Evolutionary conservation across 37 sponge, comb jelly and placozoan species (phyloP).

Genomic region (Cladorhizidae sp.): DNA sequence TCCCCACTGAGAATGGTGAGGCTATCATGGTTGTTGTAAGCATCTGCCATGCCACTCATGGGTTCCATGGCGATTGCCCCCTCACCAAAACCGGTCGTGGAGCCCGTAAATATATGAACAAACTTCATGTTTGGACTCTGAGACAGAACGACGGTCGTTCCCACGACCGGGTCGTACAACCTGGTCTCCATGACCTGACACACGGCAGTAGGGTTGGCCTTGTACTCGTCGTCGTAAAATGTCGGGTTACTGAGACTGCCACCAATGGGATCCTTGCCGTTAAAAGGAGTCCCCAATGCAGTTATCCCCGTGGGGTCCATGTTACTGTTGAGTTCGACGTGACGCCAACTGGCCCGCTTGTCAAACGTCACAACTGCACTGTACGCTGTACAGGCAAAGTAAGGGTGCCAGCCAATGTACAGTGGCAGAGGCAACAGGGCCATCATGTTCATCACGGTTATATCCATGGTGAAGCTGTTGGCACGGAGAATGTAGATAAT

Average conservation of each 20-base stretch:
- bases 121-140: slow-evolving; percentile 58
- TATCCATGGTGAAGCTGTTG: slow-evolving; percentile 24
- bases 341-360: slow-evolving; percentile 49
- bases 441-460: slow-evolving; percentile 41
- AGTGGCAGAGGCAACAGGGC: slow-evolving; percentile 48
- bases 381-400: slow-evolving; percentile 58
- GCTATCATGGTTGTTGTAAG: slow-evolving; percentile 74
- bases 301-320: slow-evolving; percentile 77
- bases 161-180: slow-evolving; percentile 50
- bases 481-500: slow-evolving; percentile 51
- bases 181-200: slow-evolving; percentile 6
- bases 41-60: slow-evolving; percentile 82
- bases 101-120: slow-evolving; percentile 76
- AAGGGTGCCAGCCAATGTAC: slow-evolving; percentile 85
- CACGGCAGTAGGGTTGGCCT: slow-evolving; percentile 3
- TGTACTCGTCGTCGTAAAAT: slow-evolving; percentile 69
- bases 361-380: slow-evolving; percentile 52
- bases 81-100: slow-evolving; percentile 14
- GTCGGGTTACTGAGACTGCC: slow-evolving; percentile 54
- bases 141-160: slow-evolving; percentile 56
- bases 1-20: slow-evolving; percentile 65
- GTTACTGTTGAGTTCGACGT: slow-evolving; percentile 50
- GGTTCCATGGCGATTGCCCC: slow-evolving; percentile 76
- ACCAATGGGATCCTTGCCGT: slow-evolving; percentile 61
- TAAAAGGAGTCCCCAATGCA: slow-evolving; percentile 10